These are phyloP conservation scores for Epistrophe eligans DNA, from an alignment of 2,888 invertebrate genomes.

Conservation along the genomic window DNA sequence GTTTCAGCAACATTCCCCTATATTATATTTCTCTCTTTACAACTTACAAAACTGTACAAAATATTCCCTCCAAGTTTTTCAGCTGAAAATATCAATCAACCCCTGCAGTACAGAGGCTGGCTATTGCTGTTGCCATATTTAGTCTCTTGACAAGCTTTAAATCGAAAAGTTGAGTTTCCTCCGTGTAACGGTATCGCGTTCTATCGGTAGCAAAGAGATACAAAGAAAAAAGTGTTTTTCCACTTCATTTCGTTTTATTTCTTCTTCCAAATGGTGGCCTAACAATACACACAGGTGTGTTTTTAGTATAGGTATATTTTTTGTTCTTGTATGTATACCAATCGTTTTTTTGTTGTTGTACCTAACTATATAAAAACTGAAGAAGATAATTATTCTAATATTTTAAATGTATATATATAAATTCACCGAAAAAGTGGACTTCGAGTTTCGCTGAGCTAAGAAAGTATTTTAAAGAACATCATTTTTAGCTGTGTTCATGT, in stretches of 20 bases:
- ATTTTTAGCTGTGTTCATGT: conserved; percentile 14
- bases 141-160: conserved; percentile 74
- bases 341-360: conserved; percentile 9
- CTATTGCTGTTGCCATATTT: conserved; percentile 50
- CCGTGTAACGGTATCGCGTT: conserved; percentile 45
- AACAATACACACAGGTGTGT: conserved; percentile 65
- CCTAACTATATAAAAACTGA: not conserved
- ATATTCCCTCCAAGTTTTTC: conserved; percentile 1
- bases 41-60: not conserved
- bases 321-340: conserved; percentile 31
- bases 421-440: conserved; percentile 37
- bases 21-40: not conserved
- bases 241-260: conserved; percentile 25
- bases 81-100: conserved; percentile 50
- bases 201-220: conserved; percentile 8
- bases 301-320: conserved; percentile 27
- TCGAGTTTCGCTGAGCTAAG: conserved; percentile 18
- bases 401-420: conserved; percentile 39
- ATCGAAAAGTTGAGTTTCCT: conserved; percentile 68
- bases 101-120: conserved; percentile 38
- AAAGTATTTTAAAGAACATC: conserved; percentile 14
- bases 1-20: conserved; percentile 64
- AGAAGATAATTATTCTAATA: conserved; percentile 47
- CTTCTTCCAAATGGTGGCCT: conserved; percentile 24
- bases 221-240: conserved; percentile 11